Conservation (phyloP, 2,113 vertebrate species). For the Daboia siamensis region DNA sequence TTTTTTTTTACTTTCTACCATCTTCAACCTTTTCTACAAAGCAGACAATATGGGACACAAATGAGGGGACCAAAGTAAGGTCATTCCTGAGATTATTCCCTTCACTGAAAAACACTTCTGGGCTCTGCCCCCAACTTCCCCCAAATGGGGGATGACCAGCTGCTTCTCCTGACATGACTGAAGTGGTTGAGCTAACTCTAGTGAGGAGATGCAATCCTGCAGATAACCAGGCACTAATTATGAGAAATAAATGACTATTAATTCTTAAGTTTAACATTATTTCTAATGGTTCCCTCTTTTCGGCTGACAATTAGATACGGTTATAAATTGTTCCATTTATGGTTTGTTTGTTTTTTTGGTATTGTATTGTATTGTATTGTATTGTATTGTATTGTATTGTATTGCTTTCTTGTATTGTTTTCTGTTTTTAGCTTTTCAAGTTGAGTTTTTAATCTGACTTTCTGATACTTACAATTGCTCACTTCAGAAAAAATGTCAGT, state of each 20-base stretch:
- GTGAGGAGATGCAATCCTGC: background rate
- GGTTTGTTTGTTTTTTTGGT: conserved; percentile 3
- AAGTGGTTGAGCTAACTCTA: background rate
- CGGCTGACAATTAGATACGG: conserved; percentile 42
- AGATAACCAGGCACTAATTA: background rate
- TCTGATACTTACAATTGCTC: conserved; percentile 18
- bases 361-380: conserved; percentile 16
- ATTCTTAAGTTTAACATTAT: conserved; percentile 39
- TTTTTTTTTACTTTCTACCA: background rate
- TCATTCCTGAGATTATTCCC: background rate
- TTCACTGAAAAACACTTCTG: background rate
- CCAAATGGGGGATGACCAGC: background rate
- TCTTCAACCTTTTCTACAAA: background rate
- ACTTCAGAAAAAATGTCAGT: conserved; percentile 4
- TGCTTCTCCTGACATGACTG: background rate
- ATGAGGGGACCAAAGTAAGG: background rate
- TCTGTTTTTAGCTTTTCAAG: conserved; percentile 44
- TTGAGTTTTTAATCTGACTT: conserved; percentile 39
- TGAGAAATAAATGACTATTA: conserved; percentile 65
- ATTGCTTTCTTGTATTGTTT: conserved; percentile 22
- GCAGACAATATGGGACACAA: background rate
- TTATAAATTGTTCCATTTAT: conserved; percentile 46
- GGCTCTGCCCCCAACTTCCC: background rate
- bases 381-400: conserved; percentile 7
- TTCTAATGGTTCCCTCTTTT: conserved; percentile 50